Base-by-base conservation (phyloP, 2,797 vertebrate species). In the Spinus olivaceus region DNA sequence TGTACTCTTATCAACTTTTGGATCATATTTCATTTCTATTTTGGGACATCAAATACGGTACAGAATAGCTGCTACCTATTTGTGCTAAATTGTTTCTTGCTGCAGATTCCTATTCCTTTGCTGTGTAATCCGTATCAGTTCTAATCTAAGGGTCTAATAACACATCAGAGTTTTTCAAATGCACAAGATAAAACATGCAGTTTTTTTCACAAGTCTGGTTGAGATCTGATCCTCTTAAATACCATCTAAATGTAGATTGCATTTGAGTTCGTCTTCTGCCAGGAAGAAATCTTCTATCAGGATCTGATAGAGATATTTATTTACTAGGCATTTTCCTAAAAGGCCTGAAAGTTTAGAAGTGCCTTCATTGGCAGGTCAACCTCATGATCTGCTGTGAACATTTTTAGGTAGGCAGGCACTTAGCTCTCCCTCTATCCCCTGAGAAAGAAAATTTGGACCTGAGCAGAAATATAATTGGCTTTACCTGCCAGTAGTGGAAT, bases 1-100 rank as follows among this genome's bases (percentile, higher is more conserved):
- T 96, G 93, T 89, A 95, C 94, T 96, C 42, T 96, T 94, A 91
- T 89, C 78, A 78, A 51, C 54, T 96, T 81, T 79, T 81, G 49
- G 70, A 94, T 96, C 86, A 73, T 97, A 95, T 91, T 96, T 97
- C 73, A 90, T 92, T 96, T 89, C 66, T 95, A 80, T 92, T 96
- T 95, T 87, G 70, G 61, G 54, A 28, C 64, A 89, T 90, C 80
- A 89, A 77, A 94, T 95, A 64, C 63, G 69, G 32, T 88, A 81
- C 63, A 82, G 81, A 94, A 83, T 87, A 91, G 61, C 61, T 93
- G 46, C 63, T 90, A 91, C 73, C 66, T 84, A 89, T 94, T 96
- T 94, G 35, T 74, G 83, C 54, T 59, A 92, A 95, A 96, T 95
- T 89, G 54, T 32, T 97, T 95, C 70, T 76, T 91, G 66, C 73